A percentile compares a stretch with the other conserved stretches of the same genome.
These are phyloP conservation scores for Scaptomyza pallida DNA, from an alignment of 1,140 invertebrate genomes.

Conservation along the genomic window DNA sequence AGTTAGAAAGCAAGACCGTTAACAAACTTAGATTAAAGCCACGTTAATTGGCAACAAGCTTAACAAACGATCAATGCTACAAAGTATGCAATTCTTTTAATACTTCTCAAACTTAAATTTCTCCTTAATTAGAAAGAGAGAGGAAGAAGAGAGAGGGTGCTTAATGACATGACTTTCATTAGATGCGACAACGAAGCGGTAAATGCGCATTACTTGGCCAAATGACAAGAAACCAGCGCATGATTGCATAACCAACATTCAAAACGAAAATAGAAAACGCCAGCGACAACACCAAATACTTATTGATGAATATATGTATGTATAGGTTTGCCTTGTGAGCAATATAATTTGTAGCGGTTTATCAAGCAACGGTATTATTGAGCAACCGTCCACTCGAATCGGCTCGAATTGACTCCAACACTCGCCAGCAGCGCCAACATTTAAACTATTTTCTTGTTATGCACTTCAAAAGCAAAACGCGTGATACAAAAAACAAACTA, in stretches of 20 bases:
- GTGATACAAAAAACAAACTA: slow-evolving; percentile 24
- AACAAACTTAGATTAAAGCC: not conserved
- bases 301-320: slow-evolving; percentile 52
- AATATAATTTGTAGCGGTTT: slow-evolving; percentile 80
- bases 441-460: slow-evolving; percentile 80
- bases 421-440: slow-evolving; percentile 60
- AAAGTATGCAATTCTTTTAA: slow-evolving; percentile 15
- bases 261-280: slow-evolving; percentile 72
- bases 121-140: slow-evolving; percentile 30
- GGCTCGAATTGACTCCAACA: slow-evolving; percentile 62
- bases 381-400: slow-evolving; percentile 71
- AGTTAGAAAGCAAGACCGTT: slow-evolving; percentile 52
- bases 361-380: slow-evolving; percentile 77
- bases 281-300: slow-evolving; percentile 35
- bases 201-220: slow-evolving; percentile 54
- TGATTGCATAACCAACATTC: slow-evolving; percentile 57
- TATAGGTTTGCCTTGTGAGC: slow-evolving; percentile 21
- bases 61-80: not conserved
- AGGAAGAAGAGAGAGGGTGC: too few relatives aligned
- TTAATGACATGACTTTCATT: slow-evolving; percentile 42
- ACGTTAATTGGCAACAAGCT: not conserved
- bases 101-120: slow-evolving; percentile 5
- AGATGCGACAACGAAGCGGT: slow-evolving; percentile 21
- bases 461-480: slow-evolving; percentile 52
- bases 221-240: slow-evolving; percentile 42